These are phyloP conservation scores for Bemisia tabaci DNA, from an alignment of 1,140 invertebrate species.

Conservation along the genomic window DNA sequence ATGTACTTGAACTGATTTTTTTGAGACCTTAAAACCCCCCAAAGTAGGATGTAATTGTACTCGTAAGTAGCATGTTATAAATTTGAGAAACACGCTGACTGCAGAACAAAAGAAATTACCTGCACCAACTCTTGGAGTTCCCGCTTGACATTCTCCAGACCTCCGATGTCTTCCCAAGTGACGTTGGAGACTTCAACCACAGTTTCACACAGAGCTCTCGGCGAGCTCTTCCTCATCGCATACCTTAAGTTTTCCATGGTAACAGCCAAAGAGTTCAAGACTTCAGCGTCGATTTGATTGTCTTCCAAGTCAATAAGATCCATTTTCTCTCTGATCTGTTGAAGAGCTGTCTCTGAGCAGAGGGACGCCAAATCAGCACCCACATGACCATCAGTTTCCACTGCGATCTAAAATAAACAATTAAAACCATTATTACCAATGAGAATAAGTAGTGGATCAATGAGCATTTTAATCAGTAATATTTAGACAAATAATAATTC, in stretches of 20 bases:
- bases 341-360: constrained; percentile 97
- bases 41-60: too few relatives aligned
- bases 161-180: constrained; percentile 95
- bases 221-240: constrained; percentile 95
- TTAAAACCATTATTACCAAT: too few relatives aligned
- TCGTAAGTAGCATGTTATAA: too few relatives aligned
- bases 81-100: too few relatives aligned
- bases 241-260: constrained; percentile 99
- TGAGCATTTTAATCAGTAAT: too few relatives aligned
- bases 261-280: constrained; percentile 85
- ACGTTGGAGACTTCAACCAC: constrained; percentile 97
- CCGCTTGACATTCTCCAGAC: constrained; percentile 89
- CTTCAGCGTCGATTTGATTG: constrained; percentile 99
- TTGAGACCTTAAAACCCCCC: too few relatives aligned
- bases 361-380: constrained; percentile 97
- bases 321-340: constrained; percentile 99
- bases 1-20: too few relatives aligned
- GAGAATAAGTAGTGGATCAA: background rate
- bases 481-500: too few relatives aligned
- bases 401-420: constrained; percentile 57
- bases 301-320: constrained; percentile 99
- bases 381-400: constrained; percentile 97
- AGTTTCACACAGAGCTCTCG: constrained; percentile 93
- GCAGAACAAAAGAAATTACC: constrained; percentile 28
- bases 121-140: constrained; percentile 94